Conservation (phyloP, 92 coral and sea anemone genomes). For the Porites rus region DNA sequence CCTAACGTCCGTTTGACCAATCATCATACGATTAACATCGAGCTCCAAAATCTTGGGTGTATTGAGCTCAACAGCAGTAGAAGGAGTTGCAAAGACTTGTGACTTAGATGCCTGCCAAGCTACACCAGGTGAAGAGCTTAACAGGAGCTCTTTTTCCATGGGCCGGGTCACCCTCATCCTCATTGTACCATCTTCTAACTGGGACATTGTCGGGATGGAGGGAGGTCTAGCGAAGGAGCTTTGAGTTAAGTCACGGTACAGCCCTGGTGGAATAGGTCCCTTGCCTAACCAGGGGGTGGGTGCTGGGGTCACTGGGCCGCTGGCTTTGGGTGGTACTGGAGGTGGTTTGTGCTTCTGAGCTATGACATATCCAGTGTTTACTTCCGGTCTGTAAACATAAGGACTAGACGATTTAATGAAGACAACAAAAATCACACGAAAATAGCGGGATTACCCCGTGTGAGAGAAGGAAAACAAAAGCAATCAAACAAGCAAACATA, state of each 20-base stretch:
- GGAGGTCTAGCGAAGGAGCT: conserved; percentile 62
- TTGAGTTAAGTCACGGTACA: conserved; percentile 57
- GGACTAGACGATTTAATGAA: too few species aligned
- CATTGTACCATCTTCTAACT: conserved; percentile 76
- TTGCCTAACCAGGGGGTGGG: conserved; percentile 77
- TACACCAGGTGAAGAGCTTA: conserved; percentile 48
- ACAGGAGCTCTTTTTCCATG: conserved; percentile 34
- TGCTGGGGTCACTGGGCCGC: conserved; percentile 82
- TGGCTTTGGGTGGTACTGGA: conserved; percentile 37
- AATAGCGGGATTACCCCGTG: too few species aligned
- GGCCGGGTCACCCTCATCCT: conserved; percentile 75
- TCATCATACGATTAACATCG: conserved; percentile 93
- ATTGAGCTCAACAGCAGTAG: conserved; percentile 46
- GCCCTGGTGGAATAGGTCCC: conserved; percentile 42
- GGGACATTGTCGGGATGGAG: conserved; percentile 70
- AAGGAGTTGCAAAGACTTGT: conserved; percentile 57
- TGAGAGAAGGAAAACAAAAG: too few species aligned
- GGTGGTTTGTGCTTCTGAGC: conserved; percentile 45
- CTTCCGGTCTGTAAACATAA: conserved; percentile 15
- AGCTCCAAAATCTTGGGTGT: conserved; percentile 93
- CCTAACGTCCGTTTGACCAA: conserved; percentile 93
- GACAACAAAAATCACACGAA: not conserved
- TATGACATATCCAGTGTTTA: conserved; percentile 14
- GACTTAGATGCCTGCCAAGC: conserved; percentile 86
- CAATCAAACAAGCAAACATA: too few species aligned